Conservation (phyloP, 2,888 invertebrate genomes). For the Sialis fuliginosa region DNA sequence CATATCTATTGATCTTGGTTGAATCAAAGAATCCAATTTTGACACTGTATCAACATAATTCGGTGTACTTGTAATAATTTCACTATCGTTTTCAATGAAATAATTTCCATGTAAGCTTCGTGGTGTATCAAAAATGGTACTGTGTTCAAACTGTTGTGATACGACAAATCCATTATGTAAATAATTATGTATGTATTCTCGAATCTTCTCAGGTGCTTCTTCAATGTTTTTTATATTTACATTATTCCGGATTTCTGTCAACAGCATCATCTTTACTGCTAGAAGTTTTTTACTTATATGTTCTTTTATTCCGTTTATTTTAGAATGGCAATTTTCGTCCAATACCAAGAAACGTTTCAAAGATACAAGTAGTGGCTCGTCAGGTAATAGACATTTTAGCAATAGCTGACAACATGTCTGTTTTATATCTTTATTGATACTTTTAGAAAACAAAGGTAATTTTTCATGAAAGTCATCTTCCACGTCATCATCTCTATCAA, state of each 20-base stretch:
- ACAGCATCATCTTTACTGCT: constrained; percentile 2
- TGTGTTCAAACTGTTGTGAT: background rate
- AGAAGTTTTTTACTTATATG: background rate
- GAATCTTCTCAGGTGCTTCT: background rate
- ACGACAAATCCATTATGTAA: background rate
- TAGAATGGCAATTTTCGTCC: background rate
- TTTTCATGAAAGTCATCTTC: background rate
- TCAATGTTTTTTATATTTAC: background rate
- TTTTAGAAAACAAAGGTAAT: constrained; percentile 2
- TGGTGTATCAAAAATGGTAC: constrained; percentile 3
- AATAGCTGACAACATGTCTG: constrained; percentile 1
- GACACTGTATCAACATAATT: background rate
- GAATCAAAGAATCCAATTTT: background rate
- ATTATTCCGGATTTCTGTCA: constrained; percentile 1
- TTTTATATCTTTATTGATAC: background rate
- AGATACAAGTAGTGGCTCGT: background rate
- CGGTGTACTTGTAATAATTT: background rate
- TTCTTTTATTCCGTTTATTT: background rate
- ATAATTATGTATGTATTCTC: background rate
- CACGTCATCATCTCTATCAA: background rate
- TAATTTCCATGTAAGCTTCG: background rate
- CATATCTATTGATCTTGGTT: constrained; percentile 2
- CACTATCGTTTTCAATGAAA: background rate
- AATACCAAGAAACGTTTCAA: background rate
- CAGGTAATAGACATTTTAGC: background rate